Evolutionary conservation across 1,140 invertebrate genomes (phyloP).

Genomic region (Nebria ingens): DNA sequence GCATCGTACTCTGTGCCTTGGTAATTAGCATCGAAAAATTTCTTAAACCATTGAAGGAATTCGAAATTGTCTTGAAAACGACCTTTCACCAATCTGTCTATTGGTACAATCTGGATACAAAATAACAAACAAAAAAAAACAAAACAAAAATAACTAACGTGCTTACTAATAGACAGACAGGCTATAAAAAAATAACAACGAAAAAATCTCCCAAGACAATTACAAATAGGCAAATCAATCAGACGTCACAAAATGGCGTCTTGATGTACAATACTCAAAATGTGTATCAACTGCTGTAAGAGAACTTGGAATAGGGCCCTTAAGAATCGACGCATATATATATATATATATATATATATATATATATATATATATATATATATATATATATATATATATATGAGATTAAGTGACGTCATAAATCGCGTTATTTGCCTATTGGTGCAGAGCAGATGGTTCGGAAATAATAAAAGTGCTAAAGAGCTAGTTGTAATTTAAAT

Average conservation of each 20-base stretch:
- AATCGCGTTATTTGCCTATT: not conserved
- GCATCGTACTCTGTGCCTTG: slow-evolving; percentile 87
- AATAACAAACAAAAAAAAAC: slow-evolving; percentile 35
- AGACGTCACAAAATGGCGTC: too few species aligned
- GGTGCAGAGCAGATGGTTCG: not conserved
- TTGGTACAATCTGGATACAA: slow-evolving; percentile 67
- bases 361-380: slow-evolving; percentile 1
- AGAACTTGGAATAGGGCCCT: too few species aligned
- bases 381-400: slow-evolving; percentile 10
- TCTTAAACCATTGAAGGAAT: slow-evolving; percentile 99
- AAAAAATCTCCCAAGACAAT: too few species aligned
- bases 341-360: slow-evolving; percentile 1
- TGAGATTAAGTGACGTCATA: not conserved
- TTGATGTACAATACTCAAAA: too few species aligned
- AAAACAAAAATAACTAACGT: slow-evolving; percentile 20
- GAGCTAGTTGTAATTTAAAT: not conserved
- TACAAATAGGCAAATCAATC: too few species aligned
- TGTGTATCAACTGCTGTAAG: too few species aligned
- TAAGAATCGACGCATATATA: too few species aligned
- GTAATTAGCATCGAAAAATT: slow-evolving; percentile 98
- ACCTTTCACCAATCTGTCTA: slow-evolving; percentile 86
- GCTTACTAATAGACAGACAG: slow-evolving; percentile 14
- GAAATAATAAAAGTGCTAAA: not conserved
- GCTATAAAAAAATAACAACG: slow-evolving; percentile 14
- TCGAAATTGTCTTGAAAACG: slow-evolving; percentile 98